phyloP scores from a whole-genome alignment of 2,113 vertebrate genomes.

The Trichechus manatus region DNA sequence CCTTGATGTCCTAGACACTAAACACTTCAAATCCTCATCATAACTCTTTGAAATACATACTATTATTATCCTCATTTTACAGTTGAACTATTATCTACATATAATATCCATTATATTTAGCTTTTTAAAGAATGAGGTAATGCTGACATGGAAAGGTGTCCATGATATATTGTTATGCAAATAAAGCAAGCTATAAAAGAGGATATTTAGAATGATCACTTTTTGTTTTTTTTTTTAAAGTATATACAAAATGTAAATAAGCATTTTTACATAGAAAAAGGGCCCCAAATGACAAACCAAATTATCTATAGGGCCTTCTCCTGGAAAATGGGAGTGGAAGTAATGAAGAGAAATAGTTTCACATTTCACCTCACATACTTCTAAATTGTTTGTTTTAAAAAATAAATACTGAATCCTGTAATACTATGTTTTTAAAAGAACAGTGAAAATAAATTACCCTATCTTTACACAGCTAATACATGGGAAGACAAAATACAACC shows the following conservation, averaged over 20 bases:
- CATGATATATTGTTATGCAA: not conserved
- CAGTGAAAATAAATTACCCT: not conserved
- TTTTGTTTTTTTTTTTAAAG: not conserved
- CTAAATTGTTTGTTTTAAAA: constrained; percentile 32
- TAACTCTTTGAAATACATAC: no score
- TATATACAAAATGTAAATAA: not conserved
- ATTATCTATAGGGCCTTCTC: not conserved
- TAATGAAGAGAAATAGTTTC: not conserved
- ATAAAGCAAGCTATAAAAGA: constrained; percentile 2
- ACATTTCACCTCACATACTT: not conserved
- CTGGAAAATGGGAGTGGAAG: not conserved
- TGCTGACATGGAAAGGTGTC: not conserved
- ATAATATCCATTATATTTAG: not conserved
- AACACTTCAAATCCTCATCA: not conserved
- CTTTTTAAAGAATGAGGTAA: not conserved
- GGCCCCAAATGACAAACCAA: not conserved
- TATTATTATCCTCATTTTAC: not conserved
- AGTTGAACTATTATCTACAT: not conserved
- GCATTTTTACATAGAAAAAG: not conserved
- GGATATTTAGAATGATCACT: not conserved
- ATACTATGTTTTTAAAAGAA: not conserved
- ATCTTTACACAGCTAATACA: not conserved
- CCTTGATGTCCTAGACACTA: not conserved
- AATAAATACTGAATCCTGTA: not conserved
- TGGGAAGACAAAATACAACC: not conserved